Percentiles rank a stretch among this genome's conserved stretches.
Evolutionary conservation across 1,140 invertebrate species (phyloP).

Genomic region (Rhopalosiphum padi): DNA sequence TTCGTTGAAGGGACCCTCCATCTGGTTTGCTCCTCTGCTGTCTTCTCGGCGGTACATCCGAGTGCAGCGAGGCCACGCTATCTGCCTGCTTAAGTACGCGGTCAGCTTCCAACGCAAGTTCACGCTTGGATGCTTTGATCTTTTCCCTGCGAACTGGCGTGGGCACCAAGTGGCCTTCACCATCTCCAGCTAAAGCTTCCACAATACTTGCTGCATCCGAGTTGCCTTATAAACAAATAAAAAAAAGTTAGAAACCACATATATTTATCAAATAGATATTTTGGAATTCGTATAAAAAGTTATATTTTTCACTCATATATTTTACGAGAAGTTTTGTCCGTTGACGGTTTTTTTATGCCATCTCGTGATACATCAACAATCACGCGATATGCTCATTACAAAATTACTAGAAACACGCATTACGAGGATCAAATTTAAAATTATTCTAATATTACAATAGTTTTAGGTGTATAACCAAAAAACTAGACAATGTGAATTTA

Average conservation of each 20-base stretch:
- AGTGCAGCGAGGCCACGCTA: conserved; percentile 69
- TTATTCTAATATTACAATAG: not conserved
- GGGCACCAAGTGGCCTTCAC: conserved; percentile 66
- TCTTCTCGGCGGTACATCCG: conserved; percentile 58
- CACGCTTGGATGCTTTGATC: conserved; percentile 70
- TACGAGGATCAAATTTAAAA: not conserved
- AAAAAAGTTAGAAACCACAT: not conserved
- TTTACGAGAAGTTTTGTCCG: not conserved
- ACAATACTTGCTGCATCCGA: conserved; percentile 63
- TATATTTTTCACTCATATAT: not conserved
- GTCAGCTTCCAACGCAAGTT: conserved; percentile 75
- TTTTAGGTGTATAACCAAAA: not conserved
- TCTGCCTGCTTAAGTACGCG: conserved; percentile 72
- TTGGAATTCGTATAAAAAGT: not conserved
- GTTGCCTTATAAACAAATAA: conserved; percentile 62
- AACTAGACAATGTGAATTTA: not conserved
- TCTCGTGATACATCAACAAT: not conserved
- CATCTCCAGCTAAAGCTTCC: conserved; percentile 65
- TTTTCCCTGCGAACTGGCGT: conserved; percentile 72
- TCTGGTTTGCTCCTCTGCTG: conserved; percentile 31
- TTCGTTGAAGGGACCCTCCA: not conserved
- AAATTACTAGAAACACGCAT: not conserved
- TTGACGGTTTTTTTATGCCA: not conserved
- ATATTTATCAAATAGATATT: not conserved
- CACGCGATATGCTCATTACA: not conserved